These are phyloP conservation scores for Drosophila maculinotata DNA, from an alignment of 2,888 invertebrate genomes.

Conservation along the genomic window DNA sequence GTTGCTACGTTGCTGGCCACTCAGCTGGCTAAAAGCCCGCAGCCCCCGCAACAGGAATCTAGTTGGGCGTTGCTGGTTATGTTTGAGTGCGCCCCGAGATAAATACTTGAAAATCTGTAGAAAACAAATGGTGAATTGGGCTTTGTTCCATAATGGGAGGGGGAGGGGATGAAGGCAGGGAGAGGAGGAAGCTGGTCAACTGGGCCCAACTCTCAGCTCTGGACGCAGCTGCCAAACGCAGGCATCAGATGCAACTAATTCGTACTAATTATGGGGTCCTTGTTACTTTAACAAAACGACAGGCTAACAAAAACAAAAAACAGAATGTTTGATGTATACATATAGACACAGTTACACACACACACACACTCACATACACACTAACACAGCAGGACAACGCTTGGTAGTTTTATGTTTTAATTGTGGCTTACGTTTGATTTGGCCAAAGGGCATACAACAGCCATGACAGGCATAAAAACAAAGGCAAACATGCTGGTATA, in stretches of 20 bases:
- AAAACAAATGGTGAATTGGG: constrained; percentile 36
- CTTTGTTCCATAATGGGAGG: constrained; percentile 13
- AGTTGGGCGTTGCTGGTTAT: constrained; percentile 16
- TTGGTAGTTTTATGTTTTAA: constrained; percentile 73
- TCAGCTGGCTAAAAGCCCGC: constrained; percentile 14
- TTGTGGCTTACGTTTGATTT: constrained; percentile 79
- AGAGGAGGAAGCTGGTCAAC: neutral
- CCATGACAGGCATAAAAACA: constrained; percentile 76
- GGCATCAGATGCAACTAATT: constrained; percentile 69
- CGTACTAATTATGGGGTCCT: constrained; percentile 68
- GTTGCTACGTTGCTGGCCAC: constrained; percentile 42
- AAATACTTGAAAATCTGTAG: constrained; percentile 43
- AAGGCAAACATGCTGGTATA: constrained; percentile 73
- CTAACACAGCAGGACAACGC: constrained; percentile 31
- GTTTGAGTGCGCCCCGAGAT: constrained; percentile 42
- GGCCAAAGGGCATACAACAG: constrained; percentile 71
- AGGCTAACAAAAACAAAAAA: constrained; percentile 5
- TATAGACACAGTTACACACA: constrained; percentile 1
- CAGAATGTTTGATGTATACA: constrained; percentile 62
- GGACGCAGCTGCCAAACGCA: constrained; percentile 63
- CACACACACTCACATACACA: neutral
- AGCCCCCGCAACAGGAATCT: neutral
- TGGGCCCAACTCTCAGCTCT: constrained; percentile 3
- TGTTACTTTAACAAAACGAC: constrained; percentile 43
- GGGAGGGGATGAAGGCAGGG: neutral